Percentiles rank a stretch among this genome's conserved stretches.
These are phyloP conservation scores for Latheticus oryzae DNA, from an alignment of 2,888 invertebrate genomes.

Conservation along the genomic window DNA sequence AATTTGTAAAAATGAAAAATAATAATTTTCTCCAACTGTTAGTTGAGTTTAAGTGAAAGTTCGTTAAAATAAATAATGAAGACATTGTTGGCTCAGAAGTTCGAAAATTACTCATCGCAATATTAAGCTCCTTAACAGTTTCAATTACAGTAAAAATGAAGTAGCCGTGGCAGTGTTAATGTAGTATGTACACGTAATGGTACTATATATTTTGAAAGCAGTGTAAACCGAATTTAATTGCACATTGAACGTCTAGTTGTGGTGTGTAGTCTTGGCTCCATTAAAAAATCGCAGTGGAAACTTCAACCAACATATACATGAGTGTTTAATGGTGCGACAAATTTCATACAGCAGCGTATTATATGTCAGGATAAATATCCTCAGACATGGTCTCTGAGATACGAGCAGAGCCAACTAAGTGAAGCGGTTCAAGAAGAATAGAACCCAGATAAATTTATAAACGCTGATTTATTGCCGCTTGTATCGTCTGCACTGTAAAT, in stretches of 20 bases:
- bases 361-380: constrained; percentile 64
- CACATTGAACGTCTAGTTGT: constrained; percentile 2
- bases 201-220: constrained; percentile 15
- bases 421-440: constrained; percentile 65
- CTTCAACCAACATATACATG: constrained; percentile 54
- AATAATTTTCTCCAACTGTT: too few relatives aligned
- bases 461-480: constrained; percentile 61
- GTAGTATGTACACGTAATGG: constrained; percentile 16
- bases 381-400: constrained; percentile 61
- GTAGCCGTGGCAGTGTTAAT: constrained; percentile 8
- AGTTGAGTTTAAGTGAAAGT: too few relatives aligned
- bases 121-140: constrained; percentile 6
- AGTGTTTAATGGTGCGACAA: constrained; percentile 65
- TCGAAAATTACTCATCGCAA: not conserved
- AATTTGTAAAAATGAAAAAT: too few relatives aligned
- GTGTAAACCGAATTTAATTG: constrained; percentile 17
- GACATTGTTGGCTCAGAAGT: constrained; percentile 2
- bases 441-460: constrained; percentile 64
- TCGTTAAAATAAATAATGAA: not conserved
- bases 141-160: constrained; percentile 12
- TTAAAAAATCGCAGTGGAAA: constrained; percentile 28
- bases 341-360: constrained; percentile 65
- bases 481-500: constrained; percentile 63
- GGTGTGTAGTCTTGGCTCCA: constrained; percentile 5
- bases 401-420: constrained; percentile 62